Base-by-base conservation (phyloP, 2,797 vertebrate species). In the Tokudaia muenninki region DNA sequence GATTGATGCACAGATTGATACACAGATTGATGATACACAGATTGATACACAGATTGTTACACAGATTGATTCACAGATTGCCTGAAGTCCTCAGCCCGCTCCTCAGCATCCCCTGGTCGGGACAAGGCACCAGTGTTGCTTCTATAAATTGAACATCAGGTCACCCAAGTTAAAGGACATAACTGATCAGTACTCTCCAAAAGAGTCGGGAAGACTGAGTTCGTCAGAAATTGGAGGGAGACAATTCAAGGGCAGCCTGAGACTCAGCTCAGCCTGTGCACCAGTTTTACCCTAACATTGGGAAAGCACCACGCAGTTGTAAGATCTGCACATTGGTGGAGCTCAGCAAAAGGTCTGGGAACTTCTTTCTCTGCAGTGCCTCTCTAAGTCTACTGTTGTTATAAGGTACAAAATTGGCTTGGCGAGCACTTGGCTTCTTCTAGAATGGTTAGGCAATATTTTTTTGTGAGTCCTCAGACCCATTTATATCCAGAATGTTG, bases 221-320 rank as follows among this genome's bases (percentile, higher is more conserved):
- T n/a, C n/a, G 0, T 12, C 21, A 70, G 91, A 75, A 83, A 12
- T 6, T 26, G 47, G 65, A 67, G 67, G 65, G 52, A 37, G 78
- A 65, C 87, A 61, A 8, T 19, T 44, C 7, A 47, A 89, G n/a
- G 50, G 22, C n/a, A 72, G 37, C 29, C 86, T 75, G 52, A 59
- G 74, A 24, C 70, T 55, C 26, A 44, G 12, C 67, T 44, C 29
- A 61, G 14, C n/a, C 70, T 59, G 13, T 34, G 52, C n/a, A 6
- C 10, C 0, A 3, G 0, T 5, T 11, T 75, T 61, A 7, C 41
- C 41, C 41, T 65, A 10, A 19, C 65, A 87, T 29, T 87, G 70
- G 31, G 41, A 1, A 63, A 50, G 0, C 9, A 11, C 74, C 1
- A 0, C 6, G 22, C 31, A 50, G 1, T 37, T 44, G 0, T 31